Base-by-base conservation (phyloP, 30 jellyfish, hydroid and myxozoan genomes). In the Pelagia noctiluca region DNA sequence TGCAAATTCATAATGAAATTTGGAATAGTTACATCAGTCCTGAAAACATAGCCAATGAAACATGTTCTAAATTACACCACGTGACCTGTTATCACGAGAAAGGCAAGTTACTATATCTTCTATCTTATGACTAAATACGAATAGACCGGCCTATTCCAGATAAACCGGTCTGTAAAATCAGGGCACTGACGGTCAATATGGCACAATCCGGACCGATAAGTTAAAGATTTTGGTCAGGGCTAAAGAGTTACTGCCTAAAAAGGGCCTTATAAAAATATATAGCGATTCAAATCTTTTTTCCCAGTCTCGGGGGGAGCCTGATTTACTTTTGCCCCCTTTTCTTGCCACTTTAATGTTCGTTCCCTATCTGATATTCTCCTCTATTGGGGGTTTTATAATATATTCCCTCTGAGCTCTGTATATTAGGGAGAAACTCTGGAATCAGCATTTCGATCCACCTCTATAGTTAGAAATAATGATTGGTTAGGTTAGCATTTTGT, bases 81-180 rank as follows among this genome's bases (percentile, higher is more conserved):
- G 34, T 70, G 50, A 81, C 68, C 84, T 81, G 84, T 63, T 65
- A 76, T 65, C 68, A 65, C 76, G 83, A 69, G 52, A 78, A 81
- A 81, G 34, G 71, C 18, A 71, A 81, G 68, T 48, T 57, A 46
- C 28, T 53, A 61, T 33, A 69, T 37, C n/a, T 46, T 50, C 16
- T 25, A 10, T 70, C 60, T 65, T 65, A 80, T 23, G 42, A 48
- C 77, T 67, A 79, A 50, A 77, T 63, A 81, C 72, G 68, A 81
- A 52, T 22, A 29, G 84, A 32, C 91, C 46, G 91, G 78, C 84
- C 84, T 81, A 65, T 81, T 57, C 84, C 91, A 66, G 91, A 81
- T 65, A 81, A 47, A 81, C 91, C 76, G 37, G 79, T 46, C 91
- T 30, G 35, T 81, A 21, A 75, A 66, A 66, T 63, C 35, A 80